Base-by-base conservation (phyloP, 2,888 invertebrate genomes). In the Agonum fuliginosum region DNA sequence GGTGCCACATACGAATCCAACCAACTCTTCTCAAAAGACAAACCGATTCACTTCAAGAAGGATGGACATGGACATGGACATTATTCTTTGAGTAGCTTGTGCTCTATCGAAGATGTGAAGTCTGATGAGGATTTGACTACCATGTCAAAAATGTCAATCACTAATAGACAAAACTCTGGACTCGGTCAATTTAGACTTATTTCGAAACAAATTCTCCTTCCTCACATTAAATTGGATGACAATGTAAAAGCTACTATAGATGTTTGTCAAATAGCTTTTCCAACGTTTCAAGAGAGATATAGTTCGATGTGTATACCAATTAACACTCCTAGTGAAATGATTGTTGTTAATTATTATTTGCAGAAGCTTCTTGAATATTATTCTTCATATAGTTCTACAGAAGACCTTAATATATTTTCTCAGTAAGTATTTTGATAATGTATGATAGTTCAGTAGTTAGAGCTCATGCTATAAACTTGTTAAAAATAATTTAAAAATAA, bases 1-100 rank as follows among this genome's bases (percentile, higher is more conserved):
- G 91, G 91, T 10, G 83, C 87, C 4, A 86, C 88, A 58, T 82
- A 90, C 0, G 85, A 88, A 81, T 85, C 86, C 69, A 87, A 88
- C 82, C 87, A 87, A 0, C 83, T 91, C 27, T 91, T 91, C 83
- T 79, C 84, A 30, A 86, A 89, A 67, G 89, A 91, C 81, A 89
- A 89, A 82, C 85, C 90, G 2, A 80, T 82, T 8, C 80, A 86
- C 67, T 27, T 58, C n/a, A 58, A 10, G 22, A 3, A 48, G 14
- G 14, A 48, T 10, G 46, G 46, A 24, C n/a, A n/a, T n/a, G n/a
- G n/a, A n/a, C n/a, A n/a, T n/a, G n/a, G n/a, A n/a, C n/a, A n/a
- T n/a, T n/a, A n/a, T n/a, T n/a, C n/a, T n/a, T n/a, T n/a, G n/a
- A n/a, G n/a, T n/a, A n/a, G n/a, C n/a, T n/a, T n/a, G n/a, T n/a